Evolutionary conservation across 2,888 invertebrate species (phyloP), one percentile per base, ranked within the genome.

Genomic region (Rhamnusium bicolor): DNA sequence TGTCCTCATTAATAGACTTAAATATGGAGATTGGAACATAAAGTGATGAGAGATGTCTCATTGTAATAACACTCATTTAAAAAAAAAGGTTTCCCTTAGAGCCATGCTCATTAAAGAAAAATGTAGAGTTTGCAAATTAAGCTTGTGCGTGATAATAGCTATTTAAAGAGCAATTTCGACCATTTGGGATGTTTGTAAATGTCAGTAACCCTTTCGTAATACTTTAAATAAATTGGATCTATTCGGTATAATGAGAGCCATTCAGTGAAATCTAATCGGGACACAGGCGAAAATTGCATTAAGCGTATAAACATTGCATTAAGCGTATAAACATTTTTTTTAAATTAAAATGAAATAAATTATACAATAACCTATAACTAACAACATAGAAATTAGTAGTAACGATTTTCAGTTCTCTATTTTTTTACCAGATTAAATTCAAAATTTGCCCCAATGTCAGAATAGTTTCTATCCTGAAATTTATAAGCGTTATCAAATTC

Each of bases 131-230:
- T 47, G 7, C 21, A 76, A 76, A 77, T 77, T 77, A 73, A 60
- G 62, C 47, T 24, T 47, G 60, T 69, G 69, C 73, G 67, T 77
- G 73, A 77, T 74, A 71, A 69, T 71, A 53, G 69, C 16, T 68
- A 65, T 71, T 74, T 74, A 60, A 58, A 69, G 32, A 58, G 32
- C 46, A 70, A 70, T 72, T 73, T 72, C n/a, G 40, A 61, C 72
- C 68, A 68, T 74, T 74, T 63, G 69, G 69, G 69, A 32, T 58
- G 29, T 61, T 74, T 63, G 69, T 65, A 19, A 68, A 73, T 40
- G 76, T 76, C 73, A 73, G 51, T 76, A 32, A 76, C 73, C 75
- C 61, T 69, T 71, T 70, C 62, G 60, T 65, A 68, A 73, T 69
- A 71, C 58, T 65, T 29, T 18, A 18, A 32, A 29, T 18, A 14